Percentiles rank a stretch among this genome's conserved stretches.
Evolutionary conservation across 2,797 vertebrate species (phyloP).

Genomic region (Phyllotis vaccarum): DNA sequence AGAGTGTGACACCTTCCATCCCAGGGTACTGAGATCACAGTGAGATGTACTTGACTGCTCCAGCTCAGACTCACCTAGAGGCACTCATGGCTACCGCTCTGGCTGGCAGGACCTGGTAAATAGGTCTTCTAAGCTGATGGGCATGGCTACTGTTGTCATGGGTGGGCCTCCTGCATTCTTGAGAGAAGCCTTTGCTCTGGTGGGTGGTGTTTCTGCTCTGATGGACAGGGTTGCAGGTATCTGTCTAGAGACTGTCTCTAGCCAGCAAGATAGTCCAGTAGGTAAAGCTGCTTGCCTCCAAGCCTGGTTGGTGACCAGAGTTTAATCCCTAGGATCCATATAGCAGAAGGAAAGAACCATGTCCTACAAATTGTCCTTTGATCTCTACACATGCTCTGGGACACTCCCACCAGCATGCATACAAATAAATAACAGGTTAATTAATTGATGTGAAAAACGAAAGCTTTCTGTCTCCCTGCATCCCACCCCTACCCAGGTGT

Average conservation of each 20-base stretch:
- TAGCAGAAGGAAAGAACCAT: background rate
- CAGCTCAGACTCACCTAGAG: too few relatives aligned
- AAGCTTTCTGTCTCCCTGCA: background rate
- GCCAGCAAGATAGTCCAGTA: background rate
- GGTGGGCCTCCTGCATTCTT: background rate
- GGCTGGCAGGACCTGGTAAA: background rate
- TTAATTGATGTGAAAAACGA: background rate
- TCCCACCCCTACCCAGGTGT: too few relatives aligned
- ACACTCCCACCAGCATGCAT: background rate
- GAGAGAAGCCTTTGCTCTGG: fast-evolving
- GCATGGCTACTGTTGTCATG: background rate
- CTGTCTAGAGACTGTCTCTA: background rate
- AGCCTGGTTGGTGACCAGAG: background rate
- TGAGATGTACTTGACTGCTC: too few relatives aligned
- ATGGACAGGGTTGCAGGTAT: too few relatives aligned
- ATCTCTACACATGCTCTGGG: background rate
- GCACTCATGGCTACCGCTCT: background rate
- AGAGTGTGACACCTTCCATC: background rate
- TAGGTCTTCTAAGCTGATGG: background rate
- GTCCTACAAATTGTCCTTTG: background rate
- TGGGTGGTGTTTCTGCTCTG: background rate
- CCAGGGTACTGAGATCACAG: too few relatives aligned
- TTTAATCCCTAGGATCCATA: background rate
- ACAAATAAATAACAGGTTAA: background rate
- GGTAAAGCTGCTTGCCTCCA: background rate